phyloP scores from a whole-genome alignment of 2,888 invertebrate genomes.

The Cerastoderma edule region DNA sequence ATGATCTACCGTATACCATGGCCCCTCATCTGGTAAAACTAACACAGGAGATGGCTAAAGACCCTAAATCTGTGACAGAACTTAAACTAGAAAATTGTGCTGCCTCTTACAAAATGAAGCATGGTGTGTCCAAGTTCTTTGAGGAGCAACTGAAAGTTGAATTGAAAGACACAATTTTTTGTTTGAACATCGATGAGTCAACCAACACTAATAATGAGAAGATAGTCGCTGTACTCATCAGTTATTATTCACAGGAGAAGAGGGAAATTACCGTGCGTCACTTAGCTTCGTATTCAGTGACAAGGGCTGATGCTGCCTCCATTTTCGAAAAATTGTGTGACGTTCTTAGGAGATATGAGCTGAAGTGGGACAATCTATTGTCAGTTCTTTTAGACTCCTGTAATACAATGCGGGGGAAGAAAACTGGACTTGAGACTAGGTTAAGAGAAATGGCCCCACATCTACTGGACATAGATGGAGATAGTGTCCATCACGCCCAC shows the following conservation, averaged over 20 bases:
- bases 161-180: conserved; percentile 16
- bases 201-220: conserved; percentile 42
- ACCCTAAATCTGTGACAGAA: neutral
- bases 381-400: conserved; percentile 67
- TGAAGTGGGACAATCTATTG: conserved; percentile 67
- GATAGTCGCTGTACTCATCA: conserved; percentile 47
- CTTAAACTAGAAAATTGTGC: neutral
- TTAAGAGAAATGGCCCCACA: conserved; percentile 58
- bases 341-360: conserved; percentile 41
- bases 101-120: neutral
- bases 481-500: conserved; percentile 66
- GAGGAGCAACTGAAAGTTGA: neutral
- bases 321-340: conserved; percentile 38
- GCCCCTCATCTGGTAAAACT: neutral
- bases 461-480: conserved; percentile 68
- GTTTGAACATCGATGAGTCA: conserved; percentile 44
- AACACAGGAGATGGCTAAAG: neutral
- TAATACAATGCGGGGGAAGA: conserved; percentile 62
- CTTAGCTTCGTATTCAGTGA: conserved; percentile 39
- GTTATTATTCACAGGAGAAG: conserved; percentile 23
- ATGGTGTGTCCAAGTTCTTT: neutral
- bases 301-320: conserved; percentile 36
- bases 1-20: neutral
- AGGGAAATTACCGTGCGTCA: conserved; percentile 48
- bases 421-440: conserved; percentile 62